Evolutionary conservation across 1,140 invertebrate genomes (phyloP).

Genomic region (Drosophila paulistorum): DNA sequence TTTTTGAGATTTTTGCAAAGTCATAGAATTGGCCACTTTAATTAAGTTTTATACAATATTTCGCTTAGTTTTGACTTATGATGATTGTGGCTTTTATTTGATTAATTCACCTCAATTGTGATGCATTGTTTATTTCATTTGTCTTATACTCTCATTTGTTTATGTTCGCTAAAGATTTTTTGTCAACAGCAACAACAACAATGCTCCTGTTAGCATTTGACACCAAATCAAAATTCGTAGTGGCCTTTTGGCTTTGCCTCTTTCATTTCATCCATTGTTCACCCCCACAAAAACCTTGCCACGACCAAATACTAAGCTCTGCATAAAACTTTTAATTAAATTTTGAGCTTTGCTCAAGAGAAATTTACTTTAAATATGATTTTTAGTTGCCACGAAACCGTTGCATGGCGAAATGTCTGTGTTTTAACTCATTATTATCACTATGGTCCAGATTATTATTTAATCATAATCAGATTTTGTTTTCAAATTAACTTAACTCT

Average conservation of each 20-base stretch:
- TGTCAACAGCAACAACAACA: slow-evolving; percentile 40
- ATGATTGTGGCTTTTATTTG: too few relatives aligned
- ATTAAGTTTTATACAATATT: slow-evolving; percentile 40
- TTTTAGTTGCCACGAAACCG: slow-evolving; percentile 72
- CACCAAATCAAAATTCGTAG: slow-evolving; percentile 65
- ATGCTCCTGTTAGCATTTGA: slow-evolving; percentile 64
- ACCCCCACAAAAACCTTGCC: not conserved
- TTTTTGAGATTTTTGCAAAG: slow-evolving; percentile 23
- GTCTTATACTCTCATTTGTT: slow-evolving; percentile 49
- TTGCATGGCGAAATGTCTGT: slow-evolving; percentile 57
- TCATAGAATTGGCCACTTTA: slow-evolving; percentile 23
- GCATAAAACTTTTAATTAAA: slow-evolving; percentile 72
- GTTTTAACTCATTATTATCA: slow-evolving; percentile 53
- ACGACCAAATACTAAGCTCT: slow-evolving; percentile 10
- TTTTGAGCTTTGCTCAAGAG: slow-evolving; percentile 59
- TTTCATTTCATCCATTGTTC: not conserved
- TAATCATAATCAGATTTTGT: slow-evolving; percentile 14
- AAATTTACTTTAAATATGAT: slow-evolving; percentile 75
- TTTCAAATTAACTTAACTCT: not conserved
- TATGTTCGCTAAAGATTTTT: slow-evolving; percentile 16
- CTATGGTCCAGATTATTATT: slow-evolving; percentile 5
- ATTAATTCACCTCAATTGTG: too few relatives aligned
- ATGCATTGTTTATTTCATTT: slow-evolving; percentile 40
- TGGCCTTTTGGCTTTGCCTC: slow-evolving; percentile 14
- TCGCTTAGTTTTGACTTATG: not conserved